Evolutionary conservation across 30 jellyfish, hydroid and myxozoan genomes (phyloP), one percentile per base, ranked within the genome.

Genomic region (Hydractinia echinata): DNA sequence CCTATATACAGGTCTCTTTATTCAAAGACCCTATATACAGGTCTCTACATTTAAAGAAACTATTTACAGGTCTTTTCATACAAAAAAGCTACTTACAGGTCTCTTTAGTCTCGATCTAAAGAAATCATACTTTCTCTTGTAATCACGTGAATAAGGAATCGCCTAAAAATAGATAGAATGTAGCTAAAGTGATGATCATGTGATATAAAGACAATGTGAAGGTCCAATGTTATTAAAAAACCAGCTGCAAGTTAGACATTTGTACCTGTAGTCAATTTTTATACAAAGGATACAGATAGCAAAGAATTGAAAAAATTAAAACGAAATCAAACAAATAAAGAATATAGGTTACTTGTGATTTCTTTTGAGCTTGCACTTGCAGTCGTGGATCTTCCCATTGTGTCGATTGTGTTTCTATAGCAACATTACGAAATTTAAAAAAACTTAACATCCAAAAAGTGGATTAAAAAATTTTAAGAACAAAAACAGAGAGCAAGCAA

Each of bases 341-440:
- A 68, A 68, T 11, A 68, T 68, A 4, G 10, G 73, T 44, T 82
- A 94, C 99, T 62, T 88, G 95, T 30, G 97, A 76, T 56, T 88
- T 88, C 51, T 79, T 70, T 39, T 81, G 73, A 1, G 91, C 92
- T 53, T 76, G 67, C 30, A 82, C 60, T 83, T 94, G 99, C 11
- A 87, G 61, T 54, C 99, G 89, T 9, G 99, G 99, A 76, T 94
- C 99, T 82, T 94, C 99, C 99, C 99, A 94, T 72, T 94, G 99
- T 8, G 99, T 94, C 21, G 99, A 94, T 58, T 94, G 99, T 4
- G 99, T 94, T 50, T 94, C 99, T 94, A 39, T 15, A 56, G 66
- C 7, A 20, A 64, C 19, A 64, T 6, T n/a, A 13, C 16, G 4
- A 7, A 64, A 8, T 10, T 71, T 3, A 68, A 11, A 68, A 11